Conservation (phyloP, 2,113 vertebrate species). For the Panthera tigris region DNA sequence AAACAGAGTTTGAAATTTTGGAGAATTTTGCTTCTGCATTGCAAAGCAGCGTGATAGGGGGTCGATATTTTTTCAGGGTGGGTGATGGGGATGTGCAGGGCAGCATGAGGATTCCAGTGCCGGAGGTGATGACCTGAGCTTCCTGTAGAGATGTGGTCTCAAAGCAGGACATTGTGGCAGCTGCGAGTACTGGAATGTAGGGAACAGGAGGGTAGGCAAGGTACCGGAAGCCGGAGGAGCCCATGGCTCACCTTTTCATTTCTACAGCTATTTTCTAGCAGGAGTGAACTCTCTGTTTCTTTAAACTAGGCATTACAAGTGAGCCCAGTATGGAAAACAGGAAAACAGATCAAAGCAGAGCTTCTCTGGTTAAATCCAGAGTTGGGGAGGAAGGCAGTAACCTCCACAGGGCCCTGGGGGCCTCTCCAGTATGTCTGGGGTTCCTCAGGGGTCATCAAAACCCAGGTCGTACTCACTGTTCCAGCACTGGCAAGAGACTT, state of each 20-base stretch:
- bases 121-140: not conserved
- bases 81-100: fast-evolving
- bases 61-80: not conserved
- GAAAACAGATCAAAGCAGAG: not conserved
- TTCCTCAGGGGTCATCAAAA: not conserved
- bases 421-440: not conserved
- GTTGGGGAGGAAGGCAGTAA: not conserved
- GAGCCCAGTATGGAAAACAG: not conserved
- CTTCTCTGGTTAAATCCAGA: not conserved
- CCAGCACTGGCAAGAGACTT: not conserved
- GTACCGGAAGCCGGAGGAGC: not conserved
- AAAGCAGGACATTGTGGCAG: not conserved
- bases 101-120: not conserved
- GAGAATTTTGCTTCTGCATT: not conserved
- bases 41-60: not conserved
- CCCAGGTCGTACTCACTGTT: not conserved
- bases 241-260: not conserved
- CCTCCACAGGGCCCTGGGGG: fast-evolving
- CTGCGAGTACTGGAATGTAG: no score
- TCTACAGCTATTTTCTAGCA: not conserved
- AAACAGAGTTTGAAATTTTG: not conserved
- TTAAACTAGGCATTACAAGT: not conserved
- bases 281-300: not conserved
- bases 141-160: not conserved
- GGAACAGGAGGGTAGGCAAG: not conserved